Evolutionary conservation across 2,113 vertebrate genomes (phyloP), one percentile per base, ranked within the genome.

Genomic region (Pterophyllum scalare): DNA sequence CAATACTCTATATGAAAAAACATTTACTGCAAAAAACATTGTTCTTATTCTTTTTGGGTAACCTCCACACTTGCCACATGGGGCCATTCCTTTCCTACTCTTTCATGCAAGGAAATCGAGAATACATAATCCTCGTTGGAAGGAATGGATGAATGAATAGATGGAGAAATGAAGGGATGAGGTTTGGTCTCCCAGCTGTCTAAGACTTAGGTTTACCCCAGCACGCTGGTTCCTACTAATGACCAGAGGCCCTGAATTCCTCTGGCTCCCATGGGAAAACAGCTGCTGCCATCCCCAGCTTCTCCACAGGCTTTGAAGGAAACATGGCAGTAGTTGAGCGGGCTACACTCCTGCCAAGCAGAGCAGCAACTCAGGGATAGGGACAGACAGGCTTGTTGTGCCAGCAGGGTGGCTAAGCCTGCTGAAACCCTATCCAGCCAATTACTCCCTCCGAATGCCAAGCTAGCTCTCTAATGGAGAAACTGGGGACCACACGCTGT

Each of bases 321-420:
- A 90, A 89, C 82, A 80, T 89, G 89, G 90, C 85, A 80, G 85
- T 81, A 82, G 89, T 75, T 52, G 89, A 84, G 91, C 91, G 92
- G 94, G 91, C 92, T 79, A 10, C 57, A 24, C 70, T 94, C 90
- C 91, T 85, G 91, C 85, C 93, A 84, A 91, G 91, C 89, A 81
- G 90, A 91, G 90, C 89, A 90, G 83, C 83, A 85, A 91, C 89
- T 88, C 87, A 13, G 88, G 89, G 89, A 91, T 24, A 79, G 87
- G 89, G 92, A 93, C 88, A 90, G 84, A 77, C 83, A 85, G 91
- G 46, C 90, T 86, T 90, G 91, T 93, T 88, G 93, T 94, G 94
- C 94, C 94, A 95, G 95, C 94, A 87, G 91, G 93, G 93, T 92
- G 90, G 92, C 94, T 96, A 94, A 96, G 93, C 95, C 91, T 86